These are phyloP conservation scores for Agrotis clavis DNA, from an alignment of 2,888 invertebrate species.

Conservation along the genomic window DNA sequence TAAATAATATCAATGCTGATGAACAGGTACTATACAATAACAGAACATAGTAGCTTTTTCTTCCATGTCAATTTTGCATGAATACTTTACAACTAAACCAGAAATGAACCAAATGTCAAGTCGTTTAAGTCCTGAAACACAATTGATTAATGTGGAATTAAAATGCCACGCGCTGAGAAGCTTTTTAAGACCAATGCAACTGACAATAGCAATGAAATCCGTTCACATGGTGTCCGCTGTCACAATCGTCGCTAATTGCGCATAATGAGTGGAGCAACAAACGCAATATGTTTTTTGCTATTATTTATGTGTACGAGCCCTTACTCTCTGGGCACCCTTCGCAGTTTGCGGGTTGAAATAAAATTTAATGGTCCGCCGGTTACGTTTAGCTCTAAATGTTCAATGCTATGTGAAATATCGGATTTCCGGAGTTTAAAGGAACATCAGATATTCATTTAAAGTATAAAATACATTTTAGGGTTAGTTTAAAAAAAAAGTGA, in stretches of 20 bases:
- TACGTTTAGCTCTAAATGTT: conserved; percentile 77
- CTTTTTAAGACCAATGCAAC: conserved; percentile 58
- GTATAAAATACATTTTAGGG: conserved; percentile 21
- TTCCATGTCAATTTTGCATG: too few relatives aligned
- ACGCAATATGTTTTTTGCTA: conserved; percentile 89
- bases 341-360: conserved; percentile 83
- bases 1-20: too few relatives aligned
- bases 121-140: not conserved
- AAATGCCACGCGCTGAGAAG: conserved; percentile 72
- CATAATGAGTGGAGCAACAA: conserved; percentile 89
- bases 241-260: conserved; percentile 91
- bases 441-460: conserved; percentile 69
- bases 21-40: too few relatives aligned
- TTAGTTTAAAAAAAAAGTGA: not conserved
- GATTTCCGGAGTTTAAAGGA: conserved; percentile 83
- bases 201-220: conserved; percentile 79
- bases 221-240: conserved; percentile 86
- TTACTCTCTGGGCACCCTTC: conserved; percentile 80
- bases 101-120: not conserved
- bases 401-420: conserved; percentile 84
- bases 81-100: not conserved
- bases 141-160: conserved; percentile 50
- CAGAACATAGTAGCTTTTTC: too few relatives aligned
- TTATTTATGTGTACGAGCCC: conserved; percentile 88
- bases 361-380: conserved; percentile 88